A percentile compares a stretch with the other conserved stretches of the same genome.
Evolutionary conservation across 2,888 invertebrate species (phyloP).

Genomic region (Limnephilus auricula): DNA sequence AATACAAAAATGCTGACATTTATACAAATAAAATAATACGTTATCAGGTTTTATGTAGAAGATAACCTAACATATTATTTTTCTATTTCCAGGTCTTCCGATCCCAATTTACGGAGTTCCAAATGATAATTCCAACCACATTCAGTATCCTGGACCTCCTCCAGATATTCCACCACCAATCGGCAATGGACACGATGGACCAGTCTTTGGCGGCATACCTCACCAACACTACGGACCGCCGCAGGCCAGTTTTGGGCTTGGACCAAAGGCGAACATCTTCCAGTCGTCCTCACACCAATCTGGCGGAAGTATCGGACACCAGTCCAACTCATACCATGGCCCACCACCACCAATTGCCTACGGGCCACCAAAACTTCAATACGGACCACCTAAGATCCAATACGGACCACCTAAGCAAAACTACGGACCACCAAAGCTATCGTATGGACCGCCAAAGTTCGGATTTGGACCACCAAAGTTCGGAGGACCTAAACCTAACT

Average conservation of each 20-base stretch:
- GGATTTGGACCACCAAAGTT: conserved; percentile 70
- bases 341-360: conserved; percentile 75
- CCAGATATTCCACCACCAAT: conserved; percentile 73
- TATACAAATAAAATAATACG: no score
- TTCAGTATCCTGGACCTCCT: conserved; percentile 74
- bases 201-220: conserved; percentile 70
- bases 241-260: conserved; percentile 48
- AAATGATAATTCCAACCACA: conserved; percentile 72
- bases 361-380: conserved; percentile 72
- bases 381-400: conserved; percentile 71
- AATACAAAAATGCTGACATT: no score
- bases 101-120: conserved; percentile 80
- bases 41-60: no score
- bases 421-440: conserved; percentile 75
- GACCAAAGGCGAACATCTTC: conserved; percentile 54
- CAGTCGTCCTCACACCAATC: conserved; percentile 67
- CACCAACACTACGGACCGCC: conserved; percentile 73
- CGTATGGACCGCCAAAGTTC: conserved; percentile 70
- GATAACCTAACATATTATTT: not conserved
- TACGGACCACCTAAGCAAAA: conserved; percentile 71
- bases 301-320: not conserved
- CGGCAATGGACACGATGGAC: conserved; percentile 67
- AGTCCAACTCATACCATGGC: conserved; percentile 71
- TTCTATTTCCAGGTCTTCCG: conserved; percentile 75
- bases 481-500: conserved; percentile 72